Percentiles rank a stretch among this genome's conserved stretches.
phyloP scores from a whole-genome alignment of 2,888 invertebrate species.

The Hylaea fasciaria region DNA sequence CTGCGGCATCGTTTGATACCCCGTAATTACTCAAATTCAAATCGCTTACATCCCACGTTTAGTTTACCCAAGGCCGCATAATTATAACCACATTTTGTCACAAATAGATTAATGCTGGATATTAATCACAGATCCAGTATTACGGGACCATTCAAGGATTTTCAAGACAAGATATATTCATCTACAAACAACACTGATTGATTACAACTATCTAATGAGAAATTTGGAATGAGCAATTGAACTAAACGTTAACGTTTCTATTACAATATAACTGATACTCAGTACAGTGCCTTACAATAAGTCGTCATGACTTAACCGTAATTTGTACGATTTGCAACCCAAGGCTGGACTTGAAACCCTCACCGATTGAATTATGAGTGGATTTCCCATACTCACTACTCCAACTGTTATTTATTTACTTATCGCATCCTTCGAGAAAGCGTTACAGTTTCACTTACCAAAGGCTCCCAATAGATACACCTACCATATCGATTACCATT shows the following conservation, averaged over 20 bases:
- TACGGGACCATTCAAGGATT: conserved; percentile 32
- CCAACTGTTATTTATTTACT: too few species aligned
- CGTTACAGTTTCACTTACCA: too few species aligned
- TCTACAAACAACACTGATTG: conserved; percentile 50
- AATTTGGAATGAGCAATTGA: conserved; percentile 58
- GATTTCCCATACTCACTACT: too few species aligned
- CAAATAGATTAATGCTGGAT: conserved; percentile 29
- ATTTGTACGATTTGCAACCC: too few species aligned
- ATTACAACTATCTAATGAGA: conserved; percentile 57
- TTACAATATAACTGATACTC: conserved; percentile 13
- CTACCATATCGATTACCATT: too few species aligned
- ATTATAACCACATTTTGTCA: conserved; percentile 27
- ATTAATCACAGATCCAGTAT: conserved; percentile 23
- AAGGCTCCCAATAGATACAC: too few species aligned
- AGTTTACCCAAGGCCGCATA: conserved; percentile 22
- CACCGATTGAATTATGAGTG: too few species aligned
- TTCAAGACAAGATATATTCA: conserved; percentile 37
- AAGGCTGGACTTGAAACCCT: too few species aligned
- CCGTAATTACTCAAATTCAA: conserved; percentile 23
- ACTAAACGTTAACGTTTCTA: conserved; percentile 25
- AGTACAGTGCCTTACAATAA: conserved; percentile 1
- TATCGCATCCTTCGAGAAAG: too few species aligned
- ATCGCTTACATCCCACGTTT: conserved; percentile 19
- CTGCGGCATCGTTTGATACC: neutral
- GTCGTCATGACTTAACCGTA: too few species aligned